Evolutionary conservation across 1,140 invertebrate species (phyloP).

Genomic region (Spodoptera frugiperda): DNA sequence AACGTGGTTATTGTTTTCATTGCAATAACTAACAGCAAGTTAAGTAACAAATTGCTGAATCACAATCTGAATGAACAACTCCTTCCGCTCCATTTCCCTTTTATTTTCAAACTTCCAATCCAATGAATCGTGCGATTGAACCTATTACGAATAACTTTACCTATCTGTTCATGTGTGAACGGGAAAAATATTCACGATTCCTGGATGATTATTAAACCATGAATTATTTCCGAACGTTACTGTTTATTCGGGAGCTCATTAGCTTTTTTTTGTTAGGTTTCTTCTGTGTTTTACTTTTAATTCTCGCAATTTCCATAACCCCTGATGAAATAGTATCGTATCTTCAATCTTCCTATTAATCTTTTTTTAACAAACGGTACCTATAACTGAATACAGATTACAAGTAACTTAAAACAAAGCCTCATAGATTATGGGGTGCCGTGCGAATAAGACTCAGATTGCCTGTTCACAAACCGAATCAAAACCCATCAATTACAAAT

Average conservation of each 20-base stretch:
- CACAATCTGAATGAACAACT: slow-evolving; percentile 72
- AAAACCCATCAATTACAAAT: not conserved
- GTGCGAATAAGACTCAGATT: too few relatives aligned
- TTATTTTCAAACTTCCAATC: slow-evolving; percentile 76
- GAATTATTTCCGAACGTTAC: slow-evolving; percentile 33
- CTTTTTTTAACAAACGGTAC: too few relatives aligned
- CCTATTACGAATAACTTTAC: slow-evolving; percentile 69
- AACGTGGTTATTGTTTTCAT: slow-evolving; percentile 31
- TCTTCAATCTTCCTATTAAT: too few relatives aligned
- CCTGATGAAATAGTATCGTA: too few relatives aligned
- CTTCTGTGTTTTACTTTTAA: not conserved
- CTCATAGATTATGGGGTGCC: too few relatives aligned
- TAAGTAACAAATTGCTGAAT: slow-evolving; percentile 71
- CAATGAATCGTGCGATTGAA: slow-evolving; percentile 71
- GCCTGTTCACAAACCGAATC: not conserved
- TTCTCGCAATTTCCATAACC: too few relatives aligned
- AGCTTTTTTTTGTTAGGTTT: not conserved
- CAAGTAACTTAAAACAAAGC: too few relatives aligned
- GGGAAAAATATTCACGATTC: slow-evolving; percentile 55
- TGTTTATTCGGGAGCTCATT: slow-evolving; percentile 32
- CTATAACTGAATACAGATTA: too few relatives aligned
- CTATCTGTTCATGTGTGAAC: slow-evolving; percentile 61
- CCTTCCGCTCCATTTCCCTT: slow-evolving; percentile 73
- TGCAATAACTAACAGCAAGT: slow-evolving; percentile 46
- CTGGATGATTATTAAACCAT: slow-evolving; percentile 42